phyloP scores from a whole-genome alignment of 2,113 vertebrate genomes.

The Chionis minor region DNA sequence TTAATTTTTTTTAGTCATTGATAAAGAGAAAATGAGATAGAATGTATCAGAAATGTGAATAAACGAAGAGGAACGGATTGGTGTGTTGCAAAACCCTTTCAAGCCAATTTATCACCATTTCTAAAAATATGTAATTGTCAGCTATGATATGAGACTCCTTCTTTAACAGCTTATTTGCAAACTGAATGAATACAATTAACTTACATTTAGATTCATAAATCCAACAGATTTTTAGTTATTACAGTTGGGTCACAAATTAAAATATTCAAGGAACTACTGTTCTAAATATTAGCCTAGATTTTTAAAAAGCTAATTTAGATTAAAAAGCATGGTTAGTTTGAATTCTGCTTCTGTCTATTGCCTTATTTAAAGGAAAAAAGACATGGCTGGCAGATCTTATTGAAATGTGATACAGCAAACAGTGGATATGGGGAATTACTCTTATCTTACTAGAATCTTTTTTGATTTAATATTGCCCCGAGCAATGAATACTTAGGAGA shows the following conservation, averaged over 20 bases:
- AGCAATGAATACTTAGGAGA: neutral
- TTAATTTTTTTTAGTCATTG: neutral
- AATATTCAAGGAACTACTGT: neutral
- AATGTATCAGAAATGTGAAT: neutral
- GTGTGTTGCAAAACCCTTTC: neutral
- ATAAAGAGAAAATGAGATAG: neutral
- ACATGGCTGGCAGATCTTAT: neutral
- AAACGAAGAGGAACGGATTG: neutral
- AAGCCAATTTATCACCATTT: neutral
- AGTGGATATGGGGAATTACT: neutral
- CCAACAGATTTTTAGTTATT: neutral
- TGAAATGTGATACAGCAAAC: neutral
- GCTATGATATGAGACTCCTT: neutral
- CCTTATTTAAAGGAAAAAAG: neutral
- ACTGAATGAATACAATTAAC: neutral
- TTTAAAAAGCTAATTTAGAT: neutral
- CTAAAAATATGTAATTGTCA: neutral
- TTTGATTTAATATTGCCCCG: neutral
- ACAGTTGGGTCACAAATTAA: neutral
- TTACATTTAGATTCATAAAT: neutral
- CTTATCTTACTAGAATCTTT: neutral
- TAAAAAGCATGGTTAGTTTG: neutral
- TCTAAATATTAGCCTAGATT: neutral
- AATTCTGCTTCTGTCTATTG: neutral
- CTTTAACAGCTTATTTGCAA: neutral